Percentiles rank a stretch among this genome's conserved stretches.
Evolutionary conservation across 2,113 vertebrate genomes (phyloP).

Genomic region (Atherinomorus stipes): DNA sequence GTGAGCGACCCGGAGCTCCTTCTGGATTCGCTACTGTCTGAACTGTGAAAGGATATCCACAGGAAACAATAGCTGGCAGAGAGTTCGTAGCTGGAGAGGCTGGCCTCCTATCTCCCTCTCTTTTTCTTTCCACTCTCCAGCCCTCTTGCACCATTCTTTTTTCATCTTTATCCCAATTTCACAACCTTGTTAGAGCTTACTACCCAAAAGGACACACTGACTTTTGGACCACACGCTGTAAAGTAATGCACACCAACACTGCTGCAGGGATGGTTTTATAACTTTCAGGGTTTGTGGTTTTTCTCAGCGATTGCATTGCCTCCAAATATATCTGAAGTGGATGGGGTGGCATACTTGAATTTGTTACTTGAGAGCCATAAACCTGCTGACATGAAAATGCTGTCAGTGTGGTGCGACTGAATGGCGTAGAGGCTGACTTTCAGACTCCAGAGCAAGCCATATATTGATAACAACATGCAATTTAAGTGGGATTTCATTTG

Average conservation of each 20-base stretch:
- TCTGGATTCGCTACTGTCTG: slow-evolving; percentile 23
- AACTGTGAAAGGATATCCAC: slow-evolving; percentile 35
- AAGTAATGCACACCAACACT: background rate
- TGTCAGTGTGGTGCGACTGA: background rate
- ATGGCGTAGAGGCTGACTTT: background rate
- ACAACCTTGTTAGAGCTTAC: slow-evolving; percentile 6
- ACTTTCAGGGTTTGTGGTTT: background rate
- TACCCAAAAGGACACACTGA: slow-evolving; percentile 12
- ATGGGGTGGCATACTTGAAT: background rate
- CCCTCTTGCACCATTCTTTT: background rate
- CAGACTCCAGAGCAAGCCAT: too few relatives aligned
- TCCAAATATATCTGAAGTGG: background rate
- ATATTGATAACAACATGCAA: too few relatives aligned
- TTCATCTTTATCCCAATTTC: slow-evolving; percentile 39
- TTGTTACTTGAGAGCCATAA: background rate
- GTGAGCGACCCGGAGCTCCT: background rate
- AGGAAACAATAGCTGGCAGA: slow-evolving; percentile 47
- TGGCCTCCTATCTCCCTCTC: slow-evolving; percentile 3
- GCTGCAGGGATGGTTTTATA: background rate
- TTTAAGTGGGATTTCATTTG: too few relatives aligned
- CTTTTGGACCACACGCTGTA: slow-evolving; percentile 25
- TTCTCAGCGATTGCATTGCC: background rate
- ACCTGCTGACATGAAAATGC: background rate
- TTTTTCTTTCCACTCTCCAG: background rate
- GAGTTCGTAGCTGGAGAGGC: slow-evolving; percentile 22